phyloP scores from a whole-genome alignment of 2,113 vertebrate species.

The Podiceps cristatus region DNA sequence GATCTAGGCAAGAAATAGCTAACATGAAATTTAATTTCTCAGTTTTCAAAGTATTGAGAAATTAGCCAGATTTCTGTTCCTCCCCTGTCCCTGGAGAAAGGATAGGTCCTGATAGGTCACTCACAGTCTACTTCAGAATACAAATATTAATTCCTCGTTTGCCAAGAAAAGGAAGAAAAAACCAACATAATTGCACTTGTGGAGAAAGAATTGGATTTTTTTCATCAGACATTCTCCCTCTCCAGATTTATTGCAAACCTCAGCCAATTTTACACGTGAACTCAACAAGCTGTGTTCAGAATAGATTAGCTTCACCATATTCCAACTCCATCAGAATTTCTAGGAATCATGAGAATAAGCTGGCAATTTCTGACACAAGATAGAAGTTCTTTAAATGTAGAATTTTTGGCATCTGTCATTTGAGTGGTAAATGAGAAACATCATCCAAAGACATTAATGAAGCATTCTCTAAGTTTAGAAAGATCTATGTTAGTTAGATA shows the following conservation, averaged over 20 bases:
- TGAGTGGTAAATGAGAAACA: background rate
- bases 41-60: background rate
- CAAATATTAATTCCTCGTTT: background rate
- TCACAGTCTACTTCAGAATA: background rate
- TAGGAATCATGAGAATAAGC: constrained; percentile 21
- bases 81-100: background rate
- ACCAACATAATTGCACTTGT: background rate
- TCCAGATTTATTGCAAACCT: background rate
- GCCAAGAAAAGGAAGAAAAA: background rate
- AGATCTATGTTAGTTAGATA: background rate
- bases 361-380: background rate
- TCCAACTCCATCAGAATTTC: constrained; percentile 17
- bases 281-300: background rate
- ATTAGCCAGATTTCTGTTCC: background rate
- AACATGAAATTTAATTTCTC: background rate
- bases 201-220: background rate
- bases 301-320: background rate
- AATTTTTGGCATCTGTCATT: background rate
- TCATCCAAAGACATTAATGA: background rate
- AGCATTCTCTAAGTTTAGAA: constrained; percentile 20
- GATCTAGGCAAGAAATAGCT: background rate
- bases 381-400: background rate
- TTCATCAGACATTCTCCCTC: background rate
- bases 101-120: background rate
- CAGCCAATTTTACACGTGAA: background rate